Evolutionary conservation across 2,888 invertebrate species (phyloP).

Genomic region (Subacronicta megacephala): DNA sequence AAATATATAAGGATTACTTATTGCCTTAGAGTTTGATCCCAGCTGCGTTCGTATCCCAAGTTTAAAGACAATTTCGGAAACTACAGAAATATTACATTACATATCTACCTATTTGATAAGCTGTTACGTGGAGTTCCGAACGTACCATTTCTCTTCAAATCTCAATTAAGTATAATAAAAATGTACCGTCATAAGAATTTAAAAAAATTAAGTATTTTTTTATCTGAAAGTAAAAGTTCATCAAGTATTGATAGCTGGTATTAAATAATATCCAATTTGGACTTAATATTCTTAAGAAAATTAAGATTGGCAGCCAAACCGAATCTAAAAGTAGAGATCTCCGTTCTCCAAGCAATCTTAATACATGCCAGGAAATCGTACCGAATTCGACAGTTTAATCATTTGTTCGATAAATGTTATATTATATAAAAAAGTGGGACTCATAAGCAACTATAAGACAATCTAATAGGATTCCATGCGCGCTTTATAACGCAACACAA

Average conservation of each 20-base stretch:
- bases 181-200: slow-evolving; percentile 37
- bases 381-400: slow-evolving; percentile 13
- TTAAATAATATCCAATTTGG: slow-evolving; percentile 27
- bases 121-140: slow-evolving; percentile 2
- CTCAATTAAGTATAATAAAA: slow-evolving; percentile 22
- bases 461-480: slow-evolving; percentile 61
- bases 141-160: slow-evolving; percentile 6
- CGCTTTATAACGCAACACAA: slow-evolving; percentile 58
- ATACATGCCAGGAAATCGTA: slow-evolving; percentile 6
- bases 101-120: too few relatives aligned
- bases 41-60: too few relatives aligned
- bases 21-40: too few relatives aligned
- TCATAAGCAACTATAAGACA: slow-evolving; percentile 36
- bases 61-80: too few relatives aligned
- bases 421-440: slow-evolving; percentile 17
- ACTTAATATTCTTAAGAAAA: slow-evolving; percentile 23
- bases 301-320: slow-evolving; percentile 12
- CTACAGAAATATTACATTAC: too few relatives aligned
- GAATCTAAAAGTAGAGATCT: slow-evolving; percentile 15
- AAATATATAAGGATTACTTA: too few relatives aligned
- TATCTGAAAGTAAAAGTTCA: slow-evolving; percentile 37
- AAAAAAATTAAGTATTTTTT: slow-evolving; percentile 36
- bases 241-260: slow-evolving; percentile 12
- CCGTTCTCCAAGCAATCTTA: slow-evolving; percentile 14
- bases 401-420: slow-evolving; percentile 7